These are phyloP conservation scores for Chrysogorgia sp. DNA, from an alignment of 92 coral and sea anemone genomes.

Conservation along the genomic window DNA sequence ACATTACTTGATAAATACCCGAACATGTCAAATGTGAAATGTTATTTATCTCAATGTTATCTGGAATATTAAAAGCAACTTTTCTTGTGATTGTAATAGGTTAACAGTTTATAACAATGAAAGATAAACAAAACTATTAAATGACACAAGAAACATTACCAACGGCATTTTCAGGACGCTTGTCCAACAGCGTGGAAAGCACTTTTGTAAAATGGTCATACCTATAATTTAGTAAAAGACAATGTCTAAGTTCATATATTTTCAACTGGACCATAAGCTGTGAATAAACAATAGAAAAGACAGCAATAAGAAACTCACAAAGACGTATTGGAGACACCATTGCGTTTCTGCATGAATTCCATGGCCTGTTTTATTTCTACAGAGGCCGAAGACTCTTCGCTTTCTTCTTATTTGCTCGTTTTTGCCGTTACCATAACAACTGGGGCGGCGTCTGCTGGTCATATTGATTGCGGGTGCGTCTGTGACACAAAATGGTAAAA, in stretches of 20 bases:
- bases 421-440: slow-evolving; percentile 28
- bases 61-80: too few species aligned
- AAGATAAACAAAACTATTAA: neutral
- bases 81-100: too few species aligned
- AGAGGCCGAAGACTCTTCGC: slow-evolving; percentile 1
- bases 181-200: slow-evolving; percentile 79
- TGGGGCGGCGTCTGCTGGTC: neutral
- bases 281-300: neutral
- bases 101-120: neutral
- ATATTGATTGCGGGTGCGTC: neutral
- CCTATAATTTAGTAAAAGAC: slow-evolving; percentile 41
- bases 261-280: too few species aligned
- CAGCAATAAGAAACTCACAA: slow-evolving; percentile 66
- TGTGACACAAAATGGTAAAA: neutral
- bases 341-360: slow-evolving; percentile 71
- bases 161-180: slow-evolving; percentile 81
- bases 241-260: neutral
- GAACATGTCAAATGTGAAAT: too few species aligned
- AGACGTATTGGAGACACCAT: slow-evolving; percentile 77
- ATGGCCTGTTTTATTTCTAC: slow-evolving; percentile 75
- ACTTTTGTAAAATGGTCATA: slow-evolving; percentile 91
- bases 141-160: slow-evolving; percentile 65
- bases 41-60: too few species aligned
- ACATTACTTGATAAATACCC: too few species aligned
- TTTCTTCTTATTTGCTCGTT: slow-evolving; percentile 23